These are phyloP conservation scores for Bombylius major DNA, from an alignment of 2,888 invertebrate genomes.

Conservation along the genomic window DNA sequence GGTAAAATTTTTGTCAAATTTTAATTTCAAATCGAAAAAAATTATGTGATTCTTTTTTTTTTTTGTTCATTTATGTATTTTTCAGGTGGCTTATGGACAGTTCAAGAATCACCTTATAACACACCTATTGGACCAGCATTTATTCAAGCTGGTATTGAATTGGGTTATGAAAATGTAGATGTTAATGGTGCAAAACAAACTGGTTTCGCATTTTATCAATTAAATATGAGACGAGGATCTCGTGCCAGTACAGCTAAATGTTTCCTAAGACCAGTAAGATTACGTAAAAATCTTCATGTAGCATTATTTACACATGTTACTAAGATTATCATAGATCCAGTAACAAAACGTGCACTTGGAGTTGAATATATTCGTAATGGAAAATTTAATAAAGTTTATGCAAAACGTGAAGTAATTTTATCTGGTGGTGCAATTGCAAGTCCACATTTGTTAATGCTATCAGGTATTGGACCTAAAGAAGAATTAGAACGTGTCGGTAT, in stretches of 20 bases:
- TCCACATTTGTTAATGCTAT: constrained; percentile 84
- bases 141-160: constrained; percentile 79
- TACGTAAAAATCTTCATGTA: constrained; percentile 69
- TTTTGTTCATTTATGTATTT: no score
- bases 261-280: constrained; percentile 64
- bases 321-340: constrained; percentile 57
- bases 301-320: constrained; percentile 71
- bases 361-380: constrained; percentile 64
- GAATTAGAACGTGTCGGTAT: constrained; percentile 61
- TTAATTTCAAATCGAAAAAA: background rate
- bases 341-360: constrained; percentile 59
- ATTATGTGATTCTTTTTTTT: background rate
- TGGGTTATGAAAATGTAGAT: constrained; percentile 79
- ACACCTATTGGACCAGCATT: constrained; percentile 77
- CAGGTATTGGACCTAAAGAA: constrained; percentile 69
- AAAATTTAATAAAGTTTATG: constrained; percentile 35
- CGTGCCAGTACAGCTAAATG: constrained; percentile 78
- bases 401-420: constrained; percentile 32
- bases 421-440: constrained; percentile 77
- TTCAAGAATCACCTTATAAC: constrained; percentile 34
- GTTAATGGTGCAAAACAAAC: constrained; percentile 78
- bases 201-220: constrained; percentile 76
- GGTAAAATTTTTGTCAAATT: constrained; percentile 38
- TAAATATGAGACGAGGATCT: constrained; percentile 73
- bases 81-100: constrained; percentile 36